Conservation (phyloP, 2,888 invertebrate genomes). For the Synanthedon myopaeformis region DNA sequence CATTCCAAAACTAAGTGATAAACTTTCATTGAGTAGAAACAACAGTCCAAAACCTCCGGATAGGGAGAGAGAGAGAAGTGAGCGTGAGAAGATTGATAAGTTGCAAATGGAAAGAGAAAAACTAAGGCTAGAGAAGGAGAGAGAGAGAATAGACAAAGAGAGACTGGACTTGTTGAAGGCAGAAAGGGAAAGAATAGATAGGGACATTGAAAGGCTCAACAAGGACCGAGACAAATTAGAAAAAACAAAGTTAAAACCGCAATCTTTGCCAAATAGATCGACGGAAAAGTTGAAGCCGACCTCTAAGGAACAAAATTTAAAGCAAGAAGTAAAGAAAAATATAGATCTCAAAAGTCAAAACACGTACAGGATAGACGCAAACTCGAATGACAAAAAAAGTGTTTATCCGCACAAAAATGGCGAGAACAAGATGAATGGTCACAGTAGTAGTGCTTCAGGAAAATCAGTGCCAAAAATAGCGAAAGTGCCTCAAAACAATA, state of each 20-base stretch:
- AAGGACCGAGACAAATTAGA: conserved; percentile 50
- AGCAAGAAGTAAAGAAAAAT: conserved; percentile 35
- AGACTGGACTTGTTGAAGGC: conserved; percentile 49
- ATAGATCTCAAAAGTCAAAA: conserved; percentile 62
- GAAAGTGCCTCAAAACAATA: conserved; percentile 28
- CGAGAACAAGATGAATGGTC: conserved; percentile 38
- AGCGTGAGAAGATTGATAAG: conserved; percentile 27
- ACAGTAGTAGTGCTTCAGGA: conserved; percentile 23
- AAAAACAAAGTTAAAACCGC: conserved; percentile 45
- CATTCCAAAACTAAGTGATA: conserved; percentile 68
- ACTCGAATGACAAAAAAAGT: conserved; percentile 41
- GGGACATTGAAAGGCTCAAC: conserved; percentile 50
- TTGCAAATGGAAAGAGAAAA: conserved; percentile 18
- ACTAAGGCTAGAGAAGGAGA: conserved; percentile 14
- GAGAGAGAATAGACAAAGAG: conserved; percentile 26
- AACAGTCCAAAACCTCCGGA: conserved; percentile 28
- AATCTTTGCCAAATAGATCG: conserved; percentile 28
- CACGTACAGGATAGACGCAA: conserved; percentile 64
- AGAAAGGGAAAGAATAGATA: conserved; percentile 53
- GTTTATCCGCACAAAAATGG: conserved; percentile 25
- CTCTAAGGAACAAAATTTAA: conserved; percentile 23
- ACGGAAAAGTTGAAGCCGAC: conserved; percentile 35
- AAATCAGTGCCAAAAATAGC: conserved; percentile 39
- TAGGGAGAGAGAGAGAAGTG: conserved; percentile 19
- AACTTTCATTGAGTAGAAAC: conserved; percentile 20